A percentile compares a stretch with the other conserved stretches of the same genome.
Conservation (phyloP, 1,140 invertebrate genomes). For the Latrodectus geometricus region DNA sequence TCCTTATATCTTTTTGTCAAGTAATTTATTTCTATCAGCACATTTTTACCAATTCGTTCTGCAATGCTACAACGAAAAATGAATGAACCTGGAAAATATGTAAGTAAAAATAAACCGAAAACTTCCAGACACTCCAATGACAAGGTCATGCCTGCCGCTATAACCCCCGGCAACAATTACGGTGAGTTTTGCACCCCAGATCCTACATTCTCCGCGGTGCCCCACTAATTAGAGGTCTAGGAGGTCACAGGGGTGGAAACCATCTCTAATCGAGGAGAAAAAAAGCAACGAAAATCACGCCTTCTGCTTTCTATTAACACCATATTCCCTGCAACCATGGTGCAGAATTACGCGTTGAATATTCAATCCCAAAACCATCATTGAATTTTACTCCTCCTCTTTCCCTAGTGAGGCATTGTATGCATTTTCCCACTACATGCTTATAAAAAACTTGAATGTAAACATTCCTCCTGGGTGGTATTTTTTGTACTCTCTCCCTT, state of each 20-base stretch:
- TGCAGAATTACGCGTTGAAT: neutral
- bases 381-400: constrained; percentile 34
- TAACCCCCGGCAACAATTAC: constrained; percentile 37
- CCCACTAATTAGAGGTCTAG: constrained; percentile 49
- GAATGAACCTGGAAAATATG: too few species aligned
- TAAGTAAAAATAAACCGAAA: too few species aligned
- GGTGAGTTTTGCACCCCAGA: constrained; percentile 49
- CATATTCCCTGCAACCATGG: constrained; percentile 15
- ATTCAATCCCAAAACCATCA: neutral
- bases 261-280: constrained; percentile 7
- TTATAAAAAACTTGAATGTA: constrained; percentile 18
- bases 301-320: constrained; percentile 43
- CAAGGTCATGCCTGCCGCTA: neutral
- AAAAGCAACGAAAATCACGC: constrained; percentile 31
- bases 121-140: neutral
- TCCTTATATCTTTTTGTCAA: too few species aligned
- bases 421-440: neutral
- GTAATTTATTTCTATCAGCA: too few species aligned
- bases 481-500: neutral
- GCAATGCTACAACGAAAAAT: too few species aligned
- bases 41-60: too few species aligned
- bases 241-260: constrained; percentile 17
- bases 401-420: constrained; percentile 12
- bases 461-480: constrained; percentile 47
- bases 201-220: constrained; percentile 8